Base-by-base conservation (phyloP, 2,888 invertebrate genomes). In the Hecatera dysodea region DNA sequence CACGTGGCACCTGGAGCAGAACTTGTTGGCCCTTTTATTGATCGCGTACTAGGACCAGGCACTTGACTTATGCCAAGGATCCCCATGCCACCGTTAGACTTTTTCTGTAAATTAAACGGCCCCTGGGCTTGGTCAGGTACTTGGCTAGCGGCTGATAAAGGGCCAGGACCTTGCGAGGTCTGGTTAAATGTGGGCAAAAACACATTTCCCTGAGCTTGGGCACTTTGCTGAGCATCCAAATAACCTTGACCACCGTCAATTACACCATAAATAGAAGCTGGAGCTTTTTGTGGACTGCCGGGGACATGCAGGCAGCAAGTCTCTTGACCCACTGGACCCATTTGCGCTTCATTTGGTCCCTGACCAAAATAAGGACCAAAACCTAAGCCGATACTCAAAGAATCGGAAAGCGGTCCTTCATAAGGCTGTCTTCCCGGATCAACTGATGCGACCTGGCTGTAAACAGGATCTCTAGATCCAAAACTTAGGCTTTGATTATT, bases 51-150 rank as follows among this genome's bases (percentile, higher is more conserved):
- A 17, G 71, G 52, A 1, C 76, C 82, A 19, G 84, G 44, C 1
- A 50, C 60, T 67, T 80, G 81, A 56, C 65, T 77, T 12, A 62
- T 75, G 12, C 66, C 64, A 57, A 73, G 67, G 33, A 68, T 15
- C 29, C 77, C 63, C 7, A 67, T 12, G 6, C 69, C 67, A 36
- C 69, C 75, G 6, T 57, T 59, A 0, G 65, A 59, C 56, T 73
- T 79, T 33, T 66, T 59, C 22, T 75, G 63, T 24, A 59, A 22
- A n/a, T 57, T 17, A 12, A 60, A 33, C 1, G 27, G 4, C 6
- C 22, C 46, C 2, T 48, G 19, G 8, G 11, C 17, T 36, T 55
- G 19, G 1, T 59, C 42, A 11, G 63, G 78, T 2, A 52, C 48
- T 64, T 77, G 78, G 39, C 60, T 57, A 1, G 52, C 66, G 0